These are phyloP conservation scores for Pammene aurita DNA, from an alignment of 2,888 invertebrate species.

Conservation along the genomic window DNA sequence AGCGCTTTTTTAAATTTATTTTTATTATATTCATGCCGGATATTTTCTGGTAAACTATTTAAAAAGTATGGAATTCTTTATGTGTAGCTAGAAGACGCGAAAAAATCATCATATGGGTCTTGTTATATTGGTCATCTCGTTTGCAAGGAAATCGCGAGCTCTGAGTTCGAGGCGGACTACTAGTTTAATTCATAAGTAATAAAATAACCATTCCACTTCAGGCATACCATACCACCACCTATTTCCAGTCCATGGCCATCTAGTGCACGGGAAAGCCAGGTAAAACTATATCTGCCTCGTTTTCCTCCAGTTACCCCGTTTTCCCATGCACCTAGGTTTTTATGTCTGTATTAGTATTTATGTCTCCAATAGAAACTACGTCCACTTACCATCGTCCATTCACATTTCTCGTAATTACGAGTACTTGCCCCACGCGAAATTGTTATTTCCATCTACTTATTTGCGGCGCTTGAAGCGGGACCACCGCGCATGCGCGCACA, in stretches of 20 bases:
- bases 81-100: no score
- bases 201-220: no score
- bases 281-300: neutral
- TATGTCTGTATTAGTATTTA: neutral
- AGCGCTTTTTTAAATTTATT: no score
- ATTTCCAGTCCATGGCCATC: neutral
- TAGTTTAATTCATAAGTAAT: no score
- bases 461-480: constrained; percentile 67
- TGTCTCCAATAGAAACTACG: constrained; percentile 21
- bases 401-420: constrained; percentile 31
- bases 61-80: no score
- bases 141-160: no score
- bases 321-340: constrained; percentile 19
- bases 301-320: constrained; percentile 10
- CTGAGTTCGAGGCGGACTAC: no score
- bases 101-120: no score
- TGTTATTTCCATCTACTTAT: constrained; percentile 67
- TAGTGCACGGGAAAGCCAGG: constrained; percentile 8
- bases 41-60: no score
- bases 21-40: no score
- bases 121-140: no score
- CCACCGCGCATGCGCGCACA: constrained; percentile 81
- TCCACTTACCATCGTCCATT: constrained; percentile 10
- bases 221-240: neutral
- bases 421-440: constrained; percentile 68